phyloP scores from a whole-genome alignment of 2,888 invertebrate genomes.

The Diloba caeruleocephala region DNA sequence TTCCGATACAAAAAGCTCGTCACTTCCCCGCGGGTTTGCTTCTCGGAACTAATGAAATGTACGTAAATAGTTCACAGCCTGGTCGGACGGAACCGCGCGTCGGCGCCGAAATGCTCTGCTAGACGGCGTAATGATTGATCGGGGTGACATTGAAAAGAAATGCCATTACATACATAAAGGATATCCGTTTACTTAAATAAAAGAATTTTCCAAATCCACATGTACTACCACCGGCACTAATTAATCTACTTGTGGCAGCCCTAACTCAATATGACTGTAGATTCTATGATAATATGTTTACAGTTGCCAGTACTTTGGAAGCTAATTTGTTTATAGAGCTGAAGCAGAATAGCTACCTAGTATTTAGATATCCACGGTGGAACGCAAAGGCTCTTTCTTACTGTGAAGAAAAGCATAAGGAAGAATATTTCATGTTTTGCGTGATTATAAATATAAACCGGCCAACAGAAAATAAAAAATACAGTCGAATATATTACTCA shows the following conservation, averaged over 20 bases:
- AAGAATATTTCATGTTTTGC: slow-evolving; percentile 4
- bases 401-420: neutral
- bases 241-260: neutral
- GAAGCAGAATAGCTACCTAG: slow-evolving; percentile 13
- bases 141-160: slow-evolving; percentile 76
- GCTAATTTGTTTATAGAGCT: slow-evolving; percentile 14
- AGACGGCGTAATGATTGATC: slow-evolving; percentile 80
- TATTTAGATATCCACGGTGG: slow-evolving; percentile 17
- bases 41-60: slow-evolving; percentile 86
- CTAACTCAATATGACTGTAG: slow-evolving; percentile 14
- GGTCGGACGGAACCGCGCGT: slow-evolving; percentile 77
- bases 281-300: slow-evolving; percentile 26
- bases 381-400: slow-evolving; percentile 3
- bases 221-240: too few species aligned
- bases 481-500: slow-evolving; percentile 19
- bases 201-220: slow-evolving; percentile 7
- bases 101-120: slow-evolving; percentile 66
- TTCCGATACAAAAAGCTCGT: slow-evolving; percentile 86
- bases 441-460: slow-evolving; percentile 12
- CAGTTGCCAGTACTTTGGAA: slow-evolving; percentile 8
- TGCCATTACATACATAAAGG: slow-evolving; percentile 42
- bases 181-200: slow-evolving; percentile 56
- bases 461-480: slow-evolving; percentile 16
- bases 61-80: slow-evolving; percentile 79
- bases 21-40: slow-evolving; percentile 78